A percentile compares a stretch with the other conserved stretches of the same genome.
Conservation (phyloP, 2,888 invertebrate genomes). For the Phragmatobia fuliginosa region DNA sequence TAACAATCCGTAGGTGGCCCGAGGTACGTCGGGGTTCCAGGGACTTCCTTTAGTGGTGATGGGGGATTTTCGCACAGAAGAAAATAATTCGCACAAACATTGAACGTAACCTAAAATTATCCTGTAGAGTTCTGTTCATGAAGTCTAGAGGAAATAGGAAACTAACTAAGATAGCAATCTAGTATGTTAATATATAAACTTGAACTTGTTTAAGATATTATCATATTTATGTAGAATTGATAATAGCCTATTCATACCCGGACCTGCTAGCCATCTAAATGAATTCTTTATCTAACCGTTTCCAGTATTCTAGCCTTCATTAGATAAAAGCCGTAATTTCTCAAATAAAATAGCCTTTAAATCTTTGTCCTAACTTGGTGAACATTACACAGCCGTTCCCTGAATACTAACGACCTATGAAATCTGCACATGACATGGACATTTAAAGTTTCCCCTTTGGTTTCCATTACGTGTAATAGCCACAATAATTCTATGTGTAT, state of each 20-base stretch:
- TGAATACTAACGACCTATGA: conserved; percentile 67
- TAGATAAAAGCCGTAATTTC: conserved; percentile 12
- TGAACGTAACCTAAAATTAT: too few species aligned
- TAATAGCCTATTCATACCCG: neutral
- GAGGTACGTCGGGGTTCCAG: too few species aligned
- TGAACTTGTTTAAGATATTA: too few species aligned
- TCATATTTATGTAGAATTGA: neutral
- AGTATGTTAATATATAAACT: too few species aligned
- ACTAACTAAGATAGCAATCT: too few species aligned
- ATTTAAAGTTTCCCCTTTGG: conserved; percentile 54
- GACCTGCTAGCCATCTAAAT: neutral
- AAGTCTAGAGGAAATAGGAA: too few species aligned
- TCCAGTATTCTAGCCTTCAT: neutral
- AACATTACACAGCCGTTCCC: conserved; percentile 44
- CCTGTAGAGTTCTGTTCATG: too few species aligned
- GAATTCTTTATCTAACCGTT: neutral
- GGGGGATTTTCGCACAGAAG: too few species aligned
- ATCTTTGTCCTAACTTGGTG: conserved; percentile 51
- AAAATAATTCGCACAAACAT: too few species aligned
- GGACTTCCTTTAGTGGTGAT: too few species aligned
- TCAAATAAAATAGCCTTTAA: conserved; percentile 25
- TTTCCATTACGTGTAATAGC: conserved; percentile 47
- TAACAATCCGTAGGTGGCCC: too few species aligned
- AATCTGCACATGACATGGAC: conserved; percentile 56
- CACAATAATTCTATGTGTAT: neutral